Conservation (phyloP, 2,888 invertebrate genomes). For the Stomorhina lunata region DNA sequence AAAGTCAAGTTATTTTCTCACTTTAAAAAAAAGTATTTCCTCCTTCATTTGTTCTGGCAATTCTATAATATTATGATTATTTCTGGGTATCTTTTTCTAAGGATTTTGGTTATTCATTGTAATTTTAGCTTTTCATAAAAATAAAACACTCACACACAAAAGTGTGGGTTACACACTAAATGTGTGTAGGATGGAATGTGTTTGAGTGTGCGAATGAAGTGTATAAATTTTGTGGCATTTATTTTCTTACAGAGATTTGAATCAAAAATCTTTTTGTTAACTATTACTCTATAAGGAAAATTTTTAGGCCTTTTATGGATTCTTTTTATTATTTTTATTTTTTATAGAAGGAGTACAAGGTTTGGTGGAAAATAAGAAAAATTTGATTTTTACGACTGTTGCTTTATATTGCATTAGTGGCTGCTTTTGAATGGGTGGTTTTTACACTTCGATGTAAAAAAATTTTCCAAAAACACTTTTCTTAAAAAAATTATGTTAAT, state of each 20-base stretch:
- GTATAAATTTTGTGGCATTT: conserved; percentile 28
- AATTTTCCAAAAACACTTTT: too few relatives aligned
- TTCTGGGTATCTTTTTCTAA: background rate
- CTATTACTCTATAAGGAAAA: conserved; percentile 1
- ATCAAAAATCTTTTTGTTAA: conserved; percentile 7
- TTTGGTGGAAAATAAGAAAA: background rate
- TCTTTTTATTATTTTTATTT: background rate
- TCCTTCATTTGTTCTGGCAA: background rate
- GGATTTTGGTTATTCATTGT: background rate
- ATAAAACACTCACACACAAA: too few relatives aligned
- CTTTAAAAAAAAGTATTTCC: conserved; percentile 4
- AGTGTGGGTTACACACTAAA: background rate
- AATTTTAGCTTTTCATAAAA: background rate
- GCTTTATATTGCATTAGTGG: background rate
- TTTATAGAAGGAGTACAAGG: background rate
- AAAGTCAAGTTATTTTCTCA: conserved; percentile 23
- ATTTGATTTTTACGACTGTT: background rate
- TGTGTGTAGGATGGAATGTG: background rate
- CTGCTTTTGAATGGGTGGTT: background rate
- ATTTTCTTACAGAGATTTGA: background rate
- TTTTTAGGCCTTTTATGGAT: background rate
- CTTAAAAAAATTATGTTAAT: too few relatives aligned
- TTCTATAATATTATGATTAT: conserved; percentile 14
- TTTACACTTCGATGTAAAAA: background rate
- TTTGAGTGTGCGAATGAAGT: background rate